Base-by-base conservation (phyloP, 2,797 vertebrate genomes). In the Rallus crepitans region DNA sequence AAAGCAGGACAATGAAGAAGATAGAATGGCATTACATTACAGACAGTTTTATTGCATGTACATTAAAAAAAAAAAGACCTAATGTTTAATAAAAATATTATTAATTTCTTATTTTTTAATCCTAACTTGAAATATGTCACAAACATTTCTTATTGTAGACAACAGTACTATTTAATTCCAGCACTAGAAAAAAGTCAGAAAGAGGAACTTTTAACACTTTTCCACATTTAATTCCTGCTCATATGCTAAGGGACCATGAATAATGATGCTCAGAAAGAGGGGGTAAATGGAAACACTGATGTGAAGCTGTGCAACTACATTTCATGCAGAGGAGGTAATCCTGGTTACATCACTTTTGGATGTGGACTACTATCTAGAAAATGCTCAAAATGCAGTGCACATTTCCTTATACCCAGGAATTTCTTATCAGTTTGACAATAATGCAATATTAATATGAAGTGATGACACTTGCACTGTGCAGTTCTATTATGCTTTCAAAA, bases 391-490 rank as follows among this genome's bases (percentile, higher is more conserved):
- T 94, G 80, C 82, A 77, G 35, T 61, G 42, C 86, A 85, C 75
- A 92, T 91, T 97, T 96, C 90, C 87, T 96, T 92, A 61, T 82
- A 82, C 52, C n/a, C 20, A 96, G 61, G 33, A 96, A 89, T 96
- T 97, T 94, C 93, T 94, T 95, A 95, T 88, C 78, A 77, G 69
- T 95, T 97, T 97, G 93, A 81, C 85, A 96, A 91, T 92, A 94
- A 96, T 92, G 57, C 56, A 97, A 81, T 95, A 96, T 96, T 96
- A 95, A 97, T 96, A 94, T 82, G 78, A 96, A 96, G 64, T 83
- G 48, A 95, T 95, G 86, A 75, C 77, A 93, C 52, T 77, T 94
- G 90, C 61, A 79, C 81, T 89, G 17, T 82, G 56, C 48, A 96
- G 64, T 77, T 81, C 6, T 93, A 39, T 82, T 94, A 90, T 48